These are phyloP conservation scores for Diarsia dahlii DNA, from an alignment of 2,888 invertebrate genomes.

Conservation along the genomic window DNA sequence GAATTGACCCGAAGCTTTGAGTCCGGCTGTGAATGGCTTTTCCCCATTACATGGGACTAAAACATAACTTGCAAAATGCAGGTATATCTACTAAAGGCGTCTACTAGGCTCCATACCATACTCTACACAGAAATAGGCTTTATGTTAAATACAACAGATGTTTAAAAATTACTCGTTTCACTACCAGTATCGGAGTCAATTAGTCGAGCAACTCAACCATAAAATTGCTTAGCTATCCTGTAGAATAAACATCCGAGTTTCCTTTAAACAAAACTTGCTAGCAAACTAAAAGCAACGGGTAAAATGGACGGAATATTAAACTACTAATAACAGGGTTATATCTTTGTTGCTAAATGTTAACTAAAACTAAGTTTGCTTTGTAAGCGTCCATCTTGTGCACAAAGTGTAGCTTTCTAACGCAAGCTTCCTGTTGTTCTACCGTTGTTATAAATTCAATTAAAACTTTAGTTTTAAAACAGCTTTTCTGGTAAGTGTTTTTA, in stretches of 20 bases:
- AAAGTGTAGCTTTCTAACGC: conserved; percentile 46
- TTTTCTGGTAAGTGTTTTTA: conserved; percentile 5
- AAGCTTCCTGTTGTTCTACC: conserved; percentile 16
- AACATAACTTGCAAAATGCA: background rate
- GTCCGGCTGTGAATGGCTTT: background rate
- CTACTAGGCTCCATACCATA: background rate
- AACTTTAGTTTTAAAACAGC: conserved; percentile 36
- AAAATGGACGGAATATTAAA: conserved; percentile 43
- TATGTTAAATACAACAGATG: background rate
- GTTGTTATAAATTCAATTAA: conserved; percentile 51
- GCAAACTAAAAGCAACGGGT: conserved; percentile 17
- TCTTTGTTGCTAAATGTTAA: conserved; percentile 26
- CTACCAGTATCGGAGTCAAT: background rate
- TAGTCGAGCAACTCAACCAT: background rate
- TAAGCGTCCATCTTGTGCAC: conserved; percentile 47
- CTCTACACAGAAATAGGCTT: background rate
- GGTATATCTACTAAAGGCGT: background rate
- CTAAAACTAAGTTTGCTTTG: conserved; percentile 62
- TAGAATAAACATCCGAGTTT: conserved; percentile 12
- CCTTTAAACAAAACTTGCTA: background rate
- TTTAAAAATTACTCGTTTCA: background rate
- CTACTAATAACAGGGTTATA: conserved; percentile 45
- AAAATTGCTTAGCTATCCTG: conserved; percentile 1
- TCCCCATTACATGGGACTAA: background rate
- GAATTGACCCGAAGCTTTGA: too few relatives aligned